These are phyloP conservation scores for Ophion costatus DNA, from an alignment of 2,888 invertebrate species.

Conservation along the genomic window DNA sequence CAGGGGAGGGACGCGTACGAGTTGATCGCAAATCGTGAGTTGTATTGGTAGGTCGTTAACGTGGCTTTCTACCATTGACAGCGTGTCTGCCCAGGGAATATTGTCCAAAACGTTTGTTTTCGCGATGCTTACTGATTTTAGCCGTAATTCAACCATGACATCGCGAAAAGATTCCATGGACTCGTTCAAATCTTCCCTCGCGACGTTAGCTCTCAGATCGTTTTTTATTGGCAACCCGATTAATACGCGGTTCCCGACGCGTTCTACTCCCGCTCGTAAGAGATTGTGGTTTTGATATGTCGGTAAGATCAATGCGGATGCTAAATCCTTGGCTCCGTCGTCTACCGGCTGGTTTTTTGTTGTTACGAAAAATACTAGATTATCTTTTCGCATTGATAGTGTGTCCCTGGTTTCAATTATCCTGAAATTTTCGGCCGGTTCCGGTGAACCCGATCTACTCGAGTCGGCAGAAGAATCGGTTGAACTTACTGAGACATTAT, in stretches of 20 bases:
- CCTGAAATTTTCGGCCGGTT: background rate
- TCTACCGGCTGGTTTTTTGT: slow-evolving; percentile 35
- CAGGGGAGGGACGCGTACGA: background rate
- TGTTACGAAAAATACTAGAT: slow-evolving; percentile 45
- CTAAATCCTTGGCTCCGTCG: slow-evolving; percentile 38
- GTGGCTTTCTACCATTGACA: background rate
- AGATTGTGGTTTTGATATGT: background rate
- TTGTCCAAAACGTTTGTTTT: slow-evolving; percentile 28
- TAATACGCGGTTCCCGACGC: background rate
- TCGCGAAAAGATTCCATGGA: slow-evolving; percentile 21
- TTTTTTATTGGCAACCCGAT: slow-evolving; percentile 31
- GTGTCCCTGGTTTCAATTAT: slow-evolving; percentile 32
- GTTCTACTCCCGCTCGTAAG: background rate
- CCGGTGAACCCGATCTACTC: background rate
- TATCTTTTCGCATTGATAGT: slow-evolving; percentile 47
- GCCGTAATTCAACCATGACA: background rate
- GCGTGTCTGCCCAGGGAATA: slow-evolving; percentile 29
- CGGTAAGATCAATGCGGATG: background rate
- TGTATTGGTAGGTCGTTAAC: background rate
- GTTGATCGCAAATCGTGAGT: background rate
- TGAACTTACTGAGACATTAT: no score
- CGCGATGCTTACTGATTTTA: slow-evolving; percentile 31
- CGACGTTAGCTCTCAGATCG: background rate
- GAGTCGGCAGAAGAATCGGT: slow-evolving; percentile 17
- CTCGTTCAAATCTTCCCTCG: slow-evolving; percentile 30